Percentiles rank a stretch among this genome's conserved stretches.
These are phyloP conservation scores for Syrmaticus mikado DNA, from an alignment of 2,113 vertebrate genomes.

Conservation along the genomic window DNA sequence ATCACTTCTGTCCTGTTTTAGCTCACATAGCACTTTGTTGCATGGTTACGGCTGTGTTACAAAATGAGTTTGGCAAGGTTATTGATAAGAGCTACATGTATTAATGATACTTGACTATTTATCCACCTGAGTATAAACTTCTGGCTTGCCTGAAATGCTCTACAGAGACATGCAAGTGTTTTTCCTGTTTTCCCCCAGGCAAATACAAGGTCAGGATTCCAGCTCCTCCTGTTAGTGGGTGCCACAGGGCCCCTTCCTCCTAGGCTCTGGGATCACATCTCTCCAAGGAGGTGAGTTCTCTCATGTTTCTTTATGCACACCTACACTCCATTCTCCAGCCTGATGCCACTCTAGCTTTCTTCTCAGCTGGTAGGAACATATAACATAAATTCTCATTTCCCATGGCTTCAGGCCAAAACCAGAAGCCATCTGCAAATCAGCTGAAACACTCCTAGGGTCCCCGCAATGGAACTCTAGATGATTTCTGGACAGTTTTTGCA, in stretches of 20 bases:
- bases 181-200: neutral
- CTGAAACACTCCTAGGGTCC: neutral
- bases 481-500: neutral
- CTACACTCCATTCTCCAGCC: neutral
- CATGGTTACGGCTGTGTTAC: neutral
- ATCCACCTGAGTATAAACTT: neutral
- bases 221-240: neutral
- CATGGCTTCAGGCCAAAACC: neutral
- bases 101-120: neutral
- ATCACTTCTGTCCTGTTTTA: neutral
- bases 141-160: neutral
- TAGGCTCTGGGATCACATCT: neutral
- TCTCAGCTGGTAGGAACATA: neutral
- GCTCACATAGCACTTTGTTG: neutral
- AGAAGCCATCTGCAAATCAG: neutral
- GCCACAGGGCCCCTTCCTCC: neutral
- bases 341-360: neutral
- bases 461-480: neutral
- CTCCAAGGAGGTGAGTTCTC: neutral
- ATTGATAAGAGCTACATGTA: fast-evolving
- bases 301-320: neutral
- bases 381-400: neutral
- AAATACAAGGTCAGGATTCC: neutral
- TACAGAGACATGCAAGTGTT: fast-evolving
- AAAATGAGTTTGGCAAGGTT: neutral